A percentile compares a stretch with the other conserved stretches of the same genome.
Conservation (phyloP, 2,797 vertebrate genomes). For the Amazonetta brasiliensis region DNA sequence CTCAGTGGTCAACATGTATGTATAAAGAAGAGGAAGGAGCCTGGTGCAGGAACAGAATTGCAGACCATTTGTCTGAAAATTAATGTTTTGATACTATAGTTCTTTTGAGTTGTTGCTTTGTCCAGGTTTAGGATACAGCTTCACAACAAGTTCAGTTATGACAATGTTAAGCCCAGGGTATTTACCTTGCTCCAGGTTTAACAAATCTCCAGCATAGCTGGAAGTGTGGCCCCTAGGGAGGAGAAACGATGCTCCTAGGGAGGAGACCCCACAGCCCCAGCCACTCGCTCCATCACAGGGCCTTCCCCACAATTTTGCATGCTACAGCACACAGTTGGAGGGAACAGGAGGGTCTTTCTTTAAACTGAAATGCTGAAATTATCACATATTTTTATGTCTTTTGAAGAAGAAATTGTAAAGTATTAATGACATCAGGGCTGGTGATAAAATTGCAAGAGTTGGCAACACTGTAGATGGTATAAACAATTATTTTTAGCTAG, state of each 20-base stretch:
- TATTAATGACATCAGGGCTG: background rate
- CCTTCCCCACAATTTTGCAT: background rate
- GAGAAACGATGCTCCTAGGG: too few relatives aligned
- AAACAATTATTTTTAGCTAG: conserved; percentile 62
- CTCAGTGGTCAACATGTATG: background rate
- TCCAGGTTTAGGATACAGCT: background rate
- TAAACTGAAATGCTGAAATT: background rate
- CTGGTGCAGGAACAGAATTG: background rate
- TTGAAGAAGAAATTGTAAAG: background rate
- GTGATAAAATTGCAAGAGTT: background rate
- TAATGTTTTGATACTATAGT: background rate
- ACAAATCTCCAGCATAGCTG: background rate
- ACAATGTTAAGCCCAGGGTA: background rate
- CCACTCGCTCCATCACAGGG: rapidly evolving
- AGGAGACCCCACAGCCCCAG: background rate
- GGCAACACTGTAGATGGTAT: background rate
- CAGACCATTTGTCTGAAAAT: background rate
- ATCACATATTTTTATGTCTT: background rate
- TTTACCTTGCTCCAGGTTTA: background rate
- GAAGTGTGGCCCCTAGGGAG: rapidly evolving
- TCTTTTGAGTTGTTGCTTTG: background rate
- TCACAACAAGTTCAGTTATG: background rate
- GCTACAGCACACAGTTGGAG: rapidly evolving
- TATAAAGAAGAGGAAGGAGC: background rate
- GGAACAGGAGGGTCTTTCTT: background rate